Base-by-base conservation (phyloP, 2,888 invertebrate genomes). In the Brachypalpus laphriformis region DNA sequence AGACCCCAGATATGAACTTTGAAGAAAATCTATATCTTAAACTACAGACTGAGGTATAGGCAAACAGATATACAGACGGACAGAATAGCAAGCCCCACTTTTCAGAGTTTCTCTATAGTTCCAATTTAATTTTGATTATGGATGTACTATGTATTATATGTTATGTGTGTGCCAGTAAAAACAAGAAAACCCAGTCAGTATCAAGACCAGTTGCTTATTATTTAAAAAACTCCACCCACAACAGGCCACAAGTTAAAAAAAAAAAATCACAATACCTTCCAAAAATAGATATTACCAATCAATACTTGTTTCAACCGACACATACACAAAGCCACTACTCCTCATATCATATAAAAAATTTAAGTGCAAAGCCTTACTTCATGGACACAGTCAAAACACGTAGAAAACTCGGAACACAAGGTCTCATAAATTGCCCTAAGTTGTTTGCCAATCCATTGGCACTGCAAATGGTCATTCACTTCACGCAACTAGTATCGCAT, bases 401-500 rank as follows among this genome's bases (percentile, higher is more conserved):
- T 42, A 54, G 8, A 6, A 37, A 66, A 66, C 22, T 20, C 18
- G 34, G 34, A 28, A 42, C 45, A 42, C 56, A 56, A 54, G 51
- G 31, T 42, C 45, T 25, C 25, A 11, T 22, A 65, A 25, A 65
- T 56, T 56, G 45, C 45, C 25, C 56, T 51, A 16, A 20, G 66
- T 65, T 47, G 40, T 66, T 68, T 57, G n/a, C 65, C 45, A 59
- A 82, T 82, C 22, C 51, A 59, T 82, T 66, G 63, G 1, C 3
- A 57, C 74, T 74, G 34, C 49, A 63, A 83, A 75, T 80, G 83
- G 80, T 80, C 83, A 83, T 80, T 83, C 83, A 80, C 83, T 70
- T 65, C 45, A 9, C 34, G 5, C 2, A 34, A 25, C 25, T 25
- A 51, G n/a, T n/a, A n/a, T n/a, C n/a, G 25, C 54, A 76, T 71